These are phyloP conservation scores for Cantharis flavilabris DNA, from an alignment of 2,888 invertebrate species.

Conservation along the genomic window DNA sequence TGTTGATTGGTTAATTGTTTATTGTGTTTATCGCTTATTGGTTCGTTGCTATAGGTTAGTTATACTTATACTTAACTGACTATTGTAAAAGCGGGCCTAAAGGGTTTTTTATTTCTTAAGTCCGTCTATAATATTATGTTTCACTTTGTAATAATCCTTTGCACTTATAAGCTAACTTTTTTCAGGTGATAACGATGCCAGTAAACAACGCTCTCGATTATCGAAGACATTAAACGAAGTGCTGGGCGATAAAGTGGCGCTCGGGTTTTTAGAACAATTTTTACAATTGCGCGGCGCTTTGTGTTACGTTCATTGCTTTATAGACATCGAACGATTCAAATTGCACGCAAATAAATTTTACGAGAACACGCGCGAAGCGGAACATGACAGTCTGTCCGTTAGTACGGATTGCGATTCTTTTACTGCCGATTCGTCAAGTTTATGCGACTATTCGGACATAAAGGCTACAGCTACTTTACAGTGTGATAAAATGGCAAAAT, in stretches of 20 bases:
- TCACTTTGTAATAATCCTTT: background rate
- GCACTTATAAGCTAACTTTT: slow-evolving; percentile 13
- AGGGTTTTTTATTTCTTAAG: background rate
- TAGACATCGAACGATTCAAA: slow-evolving; percentile 74
- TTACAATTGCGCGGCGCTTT: slow-evolving; percentile 76
- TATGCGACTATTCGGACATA: slow-evolving; percentile 47
- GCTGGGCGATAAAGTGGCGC: slow-evolving; percentile 75
- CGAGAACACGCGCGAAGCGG: slow-evolving; percentile 34
- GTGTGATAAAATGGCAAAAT: slow-evolving; percentile 23
- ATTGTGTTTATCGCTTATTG: too few relatives aligned
- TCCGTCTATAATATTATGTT: background rate
- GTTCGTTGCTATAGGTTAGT: too few relatives aligned
- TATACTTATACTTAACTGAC: too few relatives aligned
- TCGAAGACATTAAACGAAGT: slow-evolving; percentile 78
- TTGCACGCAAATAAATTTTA: slow-evolving; percentile 44
- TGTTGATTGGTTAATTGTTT: too few relatives aligned
- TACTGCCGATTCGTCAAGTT: slow-evolving; percentile 51
- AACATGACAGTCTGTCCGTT: slow-evolving; percentile 55
- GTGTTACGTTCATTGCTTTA: slow-evolving; percentile 72
- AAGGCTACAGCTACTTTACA: slow-evolving; percentile 21
- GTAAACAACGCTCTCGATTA: slow-evolving; percentile 61
- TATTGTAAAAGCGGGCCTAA: too few relatives aligned
- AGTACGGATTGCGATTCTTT: slow-evolving; percentile 56
- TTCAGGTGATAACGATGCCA: slow-evolving; percentile 44
- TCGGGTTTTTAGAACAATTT: slow-evolving; percentile 84